These are phyloP conservation scores for Microtus pennsylvanicus DNA, from an alignment of 2,113 vertebrate species.

Conservation along the genomic window DNA sequence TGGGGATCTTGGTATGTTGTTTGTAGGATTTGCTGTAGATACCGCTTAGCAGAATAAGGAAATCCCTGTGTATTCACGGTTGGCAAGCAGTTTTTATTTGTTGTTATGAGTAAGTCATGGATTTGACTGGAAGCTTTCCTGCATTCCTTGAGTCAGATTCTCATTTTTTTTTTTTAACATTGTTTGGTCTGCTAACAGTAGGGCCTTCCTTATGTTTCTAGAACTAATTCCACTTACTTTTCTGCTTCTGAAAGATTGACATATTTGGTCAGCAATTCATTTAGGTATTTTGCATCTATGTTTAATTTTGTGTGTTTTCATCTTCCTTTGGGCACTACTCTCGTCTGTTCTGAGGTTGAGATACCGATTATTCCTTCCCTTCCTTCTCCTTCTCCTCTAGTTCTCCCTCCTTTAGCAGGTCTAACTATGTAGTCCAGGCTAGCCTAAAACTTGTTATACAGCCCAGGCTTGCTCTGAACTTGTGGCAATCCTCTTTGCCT, in stretches of 20 bases:
- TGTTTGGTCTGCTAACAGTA: not conserved
- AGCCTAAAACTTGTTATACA: not conserved
- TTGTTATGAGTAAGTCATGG: conserved; percentile 14
- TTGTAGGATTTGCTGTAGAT: conserved; percentile 30
- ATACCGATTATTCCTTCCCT: not conserved
- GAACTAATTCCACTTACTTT: conserved; percentile 4
- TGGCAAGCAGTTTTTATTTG: conserved; percentile 43
- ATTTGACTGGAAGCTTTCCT: conserved; percentile 49
- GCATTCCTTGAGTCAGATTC: not conserved
- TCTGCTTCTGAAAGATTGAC: conserved; percentile 39
- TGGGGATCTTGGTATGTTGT: not conserved
- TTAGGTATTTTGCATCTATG: not conserved
- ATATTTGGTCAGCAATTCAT: not conserved
- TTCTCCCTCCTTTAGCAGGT: not conserved
- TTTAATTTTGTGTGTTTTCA: not conserved
- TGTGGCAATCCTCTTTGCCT: not conserved
- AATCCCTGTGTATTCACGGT: conserved; percentile 39
- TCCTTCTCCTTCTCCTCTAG: not conserved
- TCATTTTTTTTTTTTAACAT: not conserved
- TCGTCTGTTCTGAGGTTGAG: not conserved
- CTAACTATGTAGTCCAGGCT: not conserved
- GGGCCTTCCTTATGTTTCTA: conserved; percentile 39
- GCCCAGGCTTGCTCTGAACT: not conserved
- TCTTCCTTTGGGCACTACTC: not conserved
- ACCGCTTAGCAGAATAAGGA: conserved; percentile 9